Evolutionary conservation across 2,113 vertebrate genomes (phyloP).

Genomic region (Montifringilla adamsi): DNA sequence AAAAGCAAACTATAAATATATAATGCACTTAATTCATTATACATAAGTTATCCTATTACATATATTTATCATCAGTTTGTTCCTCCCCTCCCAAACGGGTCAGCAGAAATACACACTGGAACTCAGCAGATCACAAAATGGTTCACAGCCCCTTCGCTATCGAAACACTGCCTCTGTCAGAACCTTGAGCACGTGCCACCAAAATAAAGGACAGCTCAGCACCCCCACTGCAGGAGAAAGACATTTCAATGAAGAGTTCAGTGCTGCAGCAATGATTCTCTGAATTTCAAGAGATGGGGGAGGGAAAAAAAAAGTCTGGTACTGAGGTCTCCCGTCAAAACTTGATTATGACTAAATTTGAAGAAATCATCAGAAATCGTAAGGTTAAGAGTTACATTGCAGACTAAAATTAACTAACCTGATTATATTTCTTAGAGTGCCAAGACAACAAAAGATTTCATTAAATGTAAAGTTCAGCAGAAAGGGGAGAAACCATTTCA

Average conservation of each 20-base stretch:
- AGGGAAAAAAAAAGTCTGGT: background rate
- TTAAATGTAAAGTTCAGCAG: background rate
- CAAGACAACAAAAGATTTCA: background rate
- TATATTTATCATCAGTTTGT: background rate
- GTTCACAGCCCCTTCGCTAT: fast-evolving
- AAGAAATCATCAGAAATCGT: background rate
- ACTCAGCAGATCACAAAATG: background rate
- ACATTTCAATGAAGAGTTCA: background rate
- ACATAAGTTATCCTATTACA: constrained; percentile 47
- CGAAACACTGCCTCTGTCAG: background rate
- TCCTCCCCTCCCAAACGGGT: background rate
- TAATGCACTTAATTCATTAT: constrained; percentile 58
- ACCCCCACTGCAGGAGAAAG: background rate
- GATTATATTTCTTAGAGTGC: background rate
- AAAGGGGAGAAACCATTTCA: background rate
- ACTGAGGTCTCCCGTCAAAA: background rate
- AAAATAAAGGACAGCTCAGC: background rate
- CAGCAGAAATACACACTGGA: background rate
- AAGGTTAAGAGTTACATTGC: background rate
- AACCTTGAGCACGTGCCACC: background rate
- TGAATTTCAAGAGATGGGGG: background rate
- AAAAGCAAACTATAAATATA: constrained; percentile 46
- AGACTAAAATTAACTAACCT: background rate
- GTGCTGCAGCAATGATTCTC: background rate
- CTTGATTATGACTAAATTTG: background rate